Evolutionary conservation across 2,797 vertebrate species (phyloP), one percentile per base, ranked within the genome.

Genomic region (Pseudochirops corinnae): DNA sequence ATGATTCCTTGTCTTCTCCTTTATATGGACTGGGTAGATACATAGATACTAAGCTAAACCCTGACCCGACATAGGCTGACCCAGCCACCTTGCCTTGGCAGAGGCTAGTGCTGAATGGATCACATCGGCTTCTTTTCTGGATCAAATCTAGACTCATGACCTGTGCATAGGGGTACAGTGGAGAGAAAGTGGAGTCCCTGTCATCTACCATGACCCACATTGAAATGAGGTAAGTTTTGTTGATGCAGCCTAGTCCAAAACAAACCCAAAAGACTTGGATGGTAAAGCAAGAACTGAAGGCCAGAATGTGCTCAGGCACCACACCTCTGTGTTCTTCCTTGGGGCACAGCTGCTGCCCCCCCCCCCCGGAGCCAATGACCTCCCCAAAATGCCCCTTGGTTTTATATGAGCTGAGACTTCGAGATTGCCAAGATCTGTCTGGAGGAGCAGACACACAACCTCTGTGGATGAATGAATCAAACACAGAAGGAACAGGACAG

Each of bases 321-420:
- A 24, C n/a, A 24, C 5, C n/a, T 21, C n/a, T 39, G 14, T 67
- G 33, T 74, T 33, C 33, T 39, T 74, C n/a, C 67, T 46, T 12
- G 7, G 21, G 67, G 2, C 16, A 46, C 18, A 26, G 39, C 26
- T 1, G 7, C 39, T 50, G 39, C n/a, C 21, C 39, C 24, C 74
- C 13, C 14, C 13, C 28, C 58, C 29, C 0, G 4, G 60, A 1
- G 31, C n/a, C 67, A 39, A 21, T 13, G 2, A 31, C 11, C n/a
- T 5, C 18, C n/a, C 6, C 46, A 94, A 94, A 94, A 94, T 14
- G 28, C n/a, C 31, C 94, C 97, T 97, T 97, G 96, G 93, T 97
- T 98, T 96, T 97, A 3, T 74, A 92, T 97, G 95, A 97, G 95
- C 82, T 33, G 53, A 55, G 26, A 92, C 90, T 93, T 97, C 93